phyloP scores from a whole-genome alignment of 1,140 invertebrate species.

The Trichonephila clavata region DNA sequence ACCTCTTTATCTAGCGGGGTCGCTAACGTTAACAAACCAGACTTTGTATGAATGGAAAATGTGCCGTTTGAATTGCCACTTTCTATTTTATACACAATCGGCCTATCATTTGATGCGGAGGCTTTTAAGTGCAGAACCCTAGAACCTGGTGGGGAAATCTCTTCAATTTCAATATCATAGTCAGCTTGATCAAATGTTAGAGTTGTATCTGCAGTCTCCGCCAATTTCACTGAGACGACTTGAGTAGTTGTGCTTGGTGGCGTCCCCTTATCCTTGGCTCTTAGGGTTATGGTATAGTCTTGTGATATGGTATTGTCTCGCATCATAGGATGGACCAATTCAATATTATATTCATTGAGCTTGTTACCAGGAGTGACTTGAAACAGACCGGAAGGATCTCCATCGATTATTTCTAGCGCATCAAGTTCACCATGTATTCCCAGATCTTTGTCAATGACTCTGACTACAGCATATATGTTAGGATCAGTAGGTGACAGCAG shows the following conservation, averaged over 20 bases:
- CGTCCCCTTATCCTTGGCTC: conserved; percentile 90
- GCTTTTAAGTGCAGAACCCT: conserved; percentile 69
- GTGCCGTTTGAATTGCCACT: conserved; percentile 94
- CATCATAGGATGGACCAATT: conserved; percentile 79
- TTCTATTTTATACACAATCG: conserved; percentile 92
- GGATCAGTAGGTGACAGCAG: conserved; percentile 90
- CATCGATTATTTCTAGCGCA: conserved; percentile 91
- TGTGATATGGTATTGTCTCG: conserved; percentile 82
- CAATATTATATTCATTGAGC: conserved; percentile 82
- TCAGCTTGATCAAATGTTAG: conserved; percentile 89
- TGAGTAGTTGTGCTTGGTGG: conserved; percentile 84
- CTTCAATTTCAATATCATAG: conserved; percentile 92
- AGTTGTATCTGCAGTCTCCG: conserved; percentile 91
- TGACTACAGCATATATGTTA: conserved; percentile 94
- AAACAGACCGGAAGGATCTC: conserved; percentile 93
- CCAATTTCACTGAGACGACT: conserved; percentile 83
- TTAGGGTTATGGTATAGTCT: conserved; percentile 92
- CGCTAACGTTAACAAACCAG: conserved; percentile 93
- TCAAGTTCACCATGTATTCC: conserved; percentile 89
- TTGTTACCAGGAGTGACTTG: conserved; percentile 83
- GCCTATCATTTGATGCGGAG: conserved; percentile 17
- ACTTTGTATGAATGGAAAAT: conserved; percentile 92
- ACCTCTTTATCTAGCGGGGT: conserved; percentile 92
- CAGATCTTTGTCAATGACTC: conserved; percentile 90
- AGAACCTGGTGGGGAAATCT: conserved; percentile 87